Conservation (phyloP, 1,140 invertebrate genomes). For the Babylonia areolata region DNA sequence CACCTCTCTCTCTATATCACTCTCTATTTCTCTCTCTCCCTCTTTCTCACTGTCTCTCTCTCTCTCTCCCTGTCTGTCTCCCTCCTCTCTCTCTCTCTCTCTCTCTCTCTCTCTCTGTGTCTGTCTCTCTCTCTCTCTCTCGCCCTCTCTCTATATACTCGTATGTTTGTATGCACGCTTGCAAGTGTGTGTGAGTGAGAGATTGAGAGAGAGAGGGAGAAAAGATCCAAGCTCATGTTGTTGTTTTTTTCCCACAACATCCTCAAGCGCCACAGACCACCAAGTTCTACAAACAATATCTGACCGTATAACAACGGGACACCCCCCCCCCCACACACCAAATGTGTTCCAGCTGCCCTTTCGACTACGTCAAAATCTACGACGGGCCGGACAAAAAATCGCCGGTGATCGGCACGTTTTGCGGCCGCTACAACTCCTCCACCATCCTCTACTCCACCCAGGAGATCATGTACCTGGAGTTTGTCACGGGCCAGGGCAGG, state of each 20-base stretch:
- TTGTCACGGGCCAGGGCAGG: slow-evolving; percentile 65
- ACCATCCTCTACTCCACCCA: slow-evolving; percentile 95
- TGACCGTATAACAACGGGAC: too few relatives aligned
- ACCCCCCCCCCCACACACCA: too few relatives aligned
- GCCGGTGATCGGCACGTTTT: slow-evolving; percentile 96
- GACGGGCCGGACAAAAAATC: slow-evolving; percentile 91
- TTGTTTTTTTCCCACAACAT: too few relatives aligned
- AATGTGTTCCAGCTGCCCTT: slow-evolving; percentile 93
- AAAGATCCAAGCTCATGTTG: too few relatives aligned
- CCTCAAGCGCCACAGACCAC: too few relatives aligned
- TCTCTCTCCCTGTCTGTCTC: slow-evolving; percentile 21
- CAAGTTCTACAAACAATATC: too few relatives aligned
- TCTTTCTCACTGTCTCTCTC: slow-evolving; percentile 21
- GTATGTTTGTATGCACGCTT: not conserved
- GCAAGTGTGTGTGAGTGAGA: not conserved
- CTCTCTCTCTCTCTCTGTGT: slow-evolving; percentile 24
- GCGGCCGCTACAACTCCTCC: slow-evolving; percentile 94
- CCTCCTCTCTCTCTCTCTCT: slow-evolving; percentile 23
- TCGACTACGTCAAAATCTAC: slow-evolving; percentile 97
- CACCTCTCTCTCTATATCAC: not conserved
- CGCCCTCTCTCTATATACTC: not conserved
- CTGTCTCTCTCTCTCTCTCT: not conserved
- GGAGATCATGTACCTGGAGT: slow-evolving; percentile 87
- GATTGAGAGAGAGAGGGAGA: too few relatives aligned
- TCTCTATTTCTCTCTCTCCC: too few relatives aligned